phyloP scores from a whole-genome alignment of 2,113 vertebrate species.

The Thunnus maccoyii region DNA sequence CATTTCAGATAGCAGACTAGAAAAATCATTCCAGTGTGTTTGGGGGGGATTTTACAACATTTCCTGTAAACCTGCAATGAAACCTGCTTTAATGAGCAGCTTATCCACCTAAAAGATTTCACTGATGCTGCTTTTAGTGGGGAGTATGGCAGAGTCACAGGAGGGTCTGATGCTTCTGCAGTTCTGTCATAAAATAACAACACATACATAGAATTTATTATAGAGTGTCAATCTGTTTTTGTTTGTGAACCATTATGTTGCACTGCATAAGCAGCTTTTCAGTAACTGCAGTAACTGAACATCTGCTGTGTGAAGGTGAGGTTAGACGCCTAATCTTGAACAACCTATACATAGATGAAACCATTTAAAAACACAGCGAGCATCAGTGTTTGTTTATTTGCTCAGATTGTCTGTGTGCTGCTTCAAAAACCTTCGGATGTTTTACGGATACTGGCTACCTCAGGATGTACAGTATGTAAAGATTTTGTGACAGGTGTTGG shows the following conservation, averaged over 20 bases:
- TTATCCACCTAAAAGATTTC: background rate
- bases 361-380: background rate
- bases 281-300: background rate
- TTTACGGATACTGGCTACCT: background rate
- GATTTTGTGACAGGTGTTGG: background rate
- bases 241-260: background rate
- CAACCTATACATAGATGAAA: background rate
- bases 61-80: background rate
- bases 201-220: background rate
- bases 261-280: background rate
- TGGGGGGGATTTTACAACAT: background rate
- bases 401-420: background rate
- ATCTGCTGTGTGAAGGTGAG: background rate
- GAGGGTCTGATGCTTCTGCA: slow-evolving; percentile 1
- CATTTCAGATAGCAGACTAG: background rate
- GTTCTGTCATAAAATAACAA: background rate
- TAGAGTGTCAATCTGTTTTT: background rate
- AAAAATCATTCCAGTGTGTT: background rate
- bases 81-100: background rate
- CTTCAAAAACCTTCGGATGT: background rate
- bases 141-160: background rate
- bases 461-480: background rate
- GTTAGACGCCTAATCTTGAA: background rate
- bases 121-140: background rate
- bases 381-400: background rate